Evolutionary conservation across 2,888 invertebrate species (phyloP).

Genomic region (Fissipunctia ypsillon): DNA sequence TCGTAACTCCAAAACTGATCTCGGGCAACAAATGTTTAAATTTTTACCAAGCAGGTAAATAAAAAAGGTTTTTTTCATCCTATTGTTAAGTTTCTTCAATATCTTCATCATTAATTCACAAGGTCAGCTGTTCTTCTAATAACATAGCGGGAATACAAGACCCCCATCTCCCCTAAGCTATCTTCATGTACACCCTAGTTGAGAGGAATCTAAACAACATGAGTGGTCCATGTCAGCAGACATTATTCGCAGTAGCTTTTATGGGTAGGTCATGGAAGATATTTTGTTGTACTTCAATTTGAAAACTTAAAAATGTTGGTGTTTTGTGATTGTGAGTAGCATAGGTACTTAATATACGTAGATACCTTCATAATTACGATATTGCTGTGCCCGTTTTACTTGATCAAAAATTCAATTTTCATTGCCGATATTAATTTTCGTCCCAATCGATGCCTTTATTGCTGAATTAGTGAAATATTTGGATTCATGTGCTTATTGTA

Average conservation of each 20-base stretch:
- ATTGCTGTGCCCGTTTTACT: not conserved
- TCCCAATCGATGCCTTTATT: too few species aligned
- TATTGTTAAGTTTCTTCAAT: not conserved
- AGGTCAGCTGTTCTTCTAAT: constrained; percentile 29
- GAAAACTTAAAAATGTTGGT: not conserved
- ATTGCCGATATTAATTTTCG: not conserved
- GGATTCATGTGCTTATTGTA: too few species aligned
- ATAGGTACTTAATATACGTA: not conserved
- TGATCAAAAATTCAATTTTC: not conserved
- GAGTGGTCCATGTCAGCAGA: constrained; percentile 26
- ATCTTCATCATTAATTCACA: not conserved
- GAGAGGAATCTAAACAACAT: constrained; percentile 41
- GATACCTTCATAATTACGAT: too few species aligned
- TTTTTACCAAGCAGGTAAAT: too few species aligned
- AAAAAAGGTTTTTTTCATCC: not conserved
- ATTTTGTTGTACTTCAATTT: not conserved
- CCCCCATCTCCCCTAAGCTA: not conserved
- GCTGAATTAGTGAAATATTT: not conserved
- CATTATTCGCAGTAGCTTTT: constrained; percentile 18
- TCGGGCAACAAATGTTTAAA: too few species aligned
- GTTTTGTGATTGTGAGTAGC: not conserved
- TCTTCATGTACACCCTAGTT: constrained; percentile 7
- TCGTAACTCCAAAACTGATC: too few species aligned
- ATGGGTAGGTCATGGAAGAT: not conserved
- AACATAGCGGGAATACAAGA: not conserved